Evolutionary conservation across 2,113 vertebrate species (phyloP).

Genomic region (Pseudorhombus dupliciocellatus): DNA sequence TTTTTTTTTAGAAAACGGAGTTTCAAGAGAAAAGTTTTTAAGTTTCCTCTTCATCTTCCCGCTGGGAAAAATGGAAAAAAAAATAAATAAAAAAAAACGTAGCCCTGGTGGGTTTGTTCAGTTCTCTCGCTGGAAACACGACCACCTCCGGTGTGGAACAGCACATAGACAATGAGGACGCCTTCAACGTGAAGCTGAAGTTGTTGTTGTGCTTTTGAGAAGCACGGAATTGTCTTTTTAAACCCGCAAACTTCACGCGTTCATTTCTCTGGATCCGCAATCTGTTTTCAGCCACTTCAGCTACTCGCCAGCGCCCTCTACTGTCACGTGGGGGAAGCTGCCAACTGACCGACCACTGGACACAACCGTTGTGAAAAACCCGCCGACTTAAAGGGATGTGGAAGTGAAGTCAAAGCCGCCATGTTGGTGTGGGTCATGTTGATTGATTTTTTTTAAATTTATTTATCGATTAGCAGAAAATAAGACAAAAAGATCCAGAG

Average conservation of each 20-base stretch:
- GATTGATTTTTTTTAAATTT: not conserved
- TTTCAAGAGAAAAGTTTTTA: slow-evolving; percentile 28
- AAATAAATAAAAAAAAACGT: slow-evolving; percentile 6
- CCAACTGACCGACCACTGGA: not conserved
- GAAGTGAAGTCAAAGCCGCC: not conserved
- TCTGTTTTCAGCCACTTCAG: not conserved
- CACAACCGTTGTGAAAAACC: not conserved
- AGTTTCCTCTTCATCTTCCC: slow-evolving; percentile 52
- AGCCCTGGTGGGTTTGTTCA: slow-evolving; percentile 3
- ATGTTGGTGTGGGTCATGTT: not conserved
- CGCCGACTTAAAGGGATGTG: not conserved
- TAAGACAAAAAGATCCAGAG: not conserved
- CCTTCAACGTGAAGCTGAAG: not conserved
- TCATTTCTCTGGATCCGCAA: not conserved
- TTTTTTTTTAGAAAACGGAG: not conserved
- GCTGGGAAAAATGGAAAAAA: not conserved
- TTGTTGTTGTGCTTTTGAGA: not conserved
- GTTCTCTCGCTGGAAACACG: not conserved
- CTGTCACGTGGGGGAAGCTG: fast-evolving
- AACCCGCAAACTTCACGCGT: no score
- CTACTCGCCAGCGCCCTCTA: slow-evolving; percentile 24
- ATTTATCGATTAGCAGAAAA: not conserved
- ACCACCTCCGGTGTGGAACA: no score
- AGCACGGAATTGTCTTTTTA: not conserved
- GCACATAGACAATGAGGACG: not conserved